Evolutionary conservation across 2,888 invertebrate species (phyloP).

Genomic region (Hyppa rectilinea): DNA sequence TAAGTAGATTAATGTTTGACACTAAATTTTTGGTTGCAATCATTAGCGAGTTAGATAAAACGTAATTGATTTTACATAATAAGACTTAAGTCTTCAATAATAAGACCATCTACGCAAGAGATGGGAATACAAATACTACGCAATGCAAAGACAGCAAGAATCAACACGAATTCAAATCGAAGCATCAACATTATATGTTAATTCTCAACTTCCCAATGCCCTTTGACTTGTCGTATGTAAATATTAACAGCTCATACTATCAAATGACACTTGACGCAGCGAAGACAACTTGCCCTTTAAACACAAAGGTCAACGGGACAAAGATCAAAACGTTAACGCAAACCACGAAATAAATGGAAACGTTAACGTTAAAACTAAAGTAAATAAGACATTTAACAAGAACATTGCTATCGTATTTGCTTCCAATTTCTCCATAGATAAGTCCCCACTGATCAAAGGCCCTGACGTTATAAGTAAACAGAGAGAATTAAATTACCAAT

Average conservation of each 20-base stretch:
- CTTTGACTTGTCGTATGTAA: conserved; percentile 49
- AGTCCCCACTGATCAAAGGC: conserved; percentile 37
- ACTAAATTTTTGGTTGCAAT: conserved; percentile 30
- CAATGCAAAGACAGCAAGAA: conserved; percentile 1
- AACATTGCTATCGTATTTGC: conserved; percentile 39
- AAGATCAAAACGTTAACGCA: conserved; percentile 47
- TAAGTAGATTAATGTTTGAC: conserved; percentile 58
- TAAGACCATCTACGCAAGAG: not conserved
- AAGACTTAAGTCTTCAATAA: not conserved
- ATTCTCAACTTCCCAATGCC: conserved; percentile 30
- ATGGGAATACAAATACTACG: not conserved
- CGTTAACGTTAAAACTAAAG: conserved; percentile 12
- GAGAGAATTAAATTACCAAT: conserved; percentile 68
- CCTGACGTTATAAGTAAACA: conserved; percentile 53
- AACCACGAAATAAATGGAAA: conserved; percentile 34
- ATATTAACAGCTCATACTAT: conserved; percentile 58
- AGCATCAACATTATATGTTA: conserved; percentile 42
- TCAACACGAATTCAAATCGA: conserved; percentile 34
- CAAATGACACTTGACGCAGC: conserved; percentile 55
- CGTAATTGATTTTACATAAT: conserved; percentile 16
- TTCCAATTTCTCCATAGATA: conserved; percentile 51
- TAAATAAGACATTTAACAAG: conserved; percentile 37
- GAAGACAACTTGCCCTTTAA: conserved; percentile 56
- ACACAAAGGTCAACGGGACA: conserved; percentile 40
- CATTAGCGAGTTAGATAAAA: conserved; percentile 32